Evolutionary conservation across 1,140 invertebrate species (phyloP).

Genomic region (Andrena cerasifolii): DNA sequence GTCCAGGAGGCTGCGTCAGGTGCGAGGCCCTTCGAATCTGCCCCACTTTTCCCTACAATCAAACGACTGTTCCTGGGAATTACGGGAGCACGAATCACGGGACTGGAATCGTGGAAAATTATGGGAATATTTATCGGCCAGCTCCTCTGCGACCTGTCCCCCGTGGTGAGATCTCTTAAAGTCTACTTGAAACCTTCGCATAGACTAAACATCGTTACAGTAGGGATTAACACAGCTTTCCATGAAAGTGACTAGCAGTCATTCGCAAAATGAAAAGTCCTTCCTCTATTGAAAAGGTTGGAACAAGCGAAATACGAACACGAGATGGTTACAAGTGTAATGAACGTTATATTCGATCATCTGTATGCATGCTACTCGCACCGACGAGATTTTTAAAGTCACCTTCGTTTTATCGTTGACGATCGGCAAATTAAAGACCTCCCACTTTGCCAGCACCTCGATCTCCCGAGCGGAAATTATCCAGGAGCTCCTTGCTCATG

Average conservation of each 20-base stretch:
- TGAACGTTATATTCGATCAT: no score
- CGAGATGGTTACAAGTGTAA: no score
- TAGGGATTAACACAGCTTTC: no score
- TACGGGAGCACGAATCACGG: constrained; percentile 45
- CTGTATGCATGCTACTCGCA: no score
- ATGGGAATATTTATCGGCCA: constrained; percentile 69
- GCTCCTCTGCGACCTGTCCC: constrained; percentile 71
- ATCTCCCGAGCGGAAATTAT: not conserved
- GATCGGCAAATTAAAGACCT: constrained; percentile 10
- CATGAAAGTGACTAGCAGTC: no score
- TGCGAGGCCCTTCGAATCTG: constrained; percentile 62
- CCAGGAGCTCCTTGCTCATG: not conserved
- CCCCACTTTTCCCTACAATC: constrained; percentile 47
- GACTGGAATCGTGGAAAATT: constrained; percentile 60
- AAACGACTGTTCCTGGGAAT: constrained; percentile 39
- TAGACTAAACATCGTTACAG: no score
- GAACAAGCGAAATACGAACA: no score
- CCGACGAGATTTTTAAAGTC: no score
- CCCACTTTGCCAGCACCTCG: not conserved
- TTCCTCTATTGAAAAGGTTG: no score
- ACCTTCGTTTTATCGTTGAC: not conserved
- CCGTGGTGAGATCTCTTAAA: constrained; percentile 68
- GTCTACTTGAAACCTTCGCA: not conserved
- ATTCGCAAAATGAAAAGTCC: no score
- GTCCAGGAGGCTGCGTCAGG: constrained; percentile 61